Conservation (phyloP, 2,113 vertebrate species). For the Pungitius pungitius region DNA sequence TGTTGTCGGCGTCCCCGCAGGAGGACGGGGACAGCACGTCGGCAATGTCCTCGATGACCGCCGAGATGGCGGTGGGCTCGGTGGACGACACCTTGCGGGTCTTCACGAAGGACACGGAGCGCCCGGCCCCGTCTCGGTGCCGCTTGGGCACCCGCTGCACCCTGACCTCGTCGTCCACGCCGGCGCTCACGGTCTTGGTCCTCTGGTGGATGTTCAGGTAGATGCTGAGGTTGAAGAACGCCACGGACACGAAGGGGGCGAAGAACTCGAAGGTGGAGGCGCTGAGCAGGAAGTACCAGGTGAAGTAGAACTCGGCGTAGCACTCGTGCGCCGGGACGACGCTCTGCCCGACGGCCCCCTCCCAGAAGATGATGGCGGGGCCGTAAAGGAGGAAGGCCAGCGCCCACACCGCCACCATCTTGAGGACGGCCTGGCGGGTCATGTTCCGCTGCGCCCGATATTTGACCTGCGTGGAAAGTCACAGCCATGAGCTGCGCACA, state of each 20-base stretch:
- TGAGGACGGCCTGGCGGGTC: conserved; percentile 76
- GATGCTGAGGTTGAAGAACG: conserved; percentile 89
- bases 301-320: conserved; percentile 82
- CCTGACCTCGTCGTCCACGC: conserved; percentile 39
- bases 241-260: conserved; percentile 84
- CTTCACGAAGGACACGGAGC: conserved; percentile 81
- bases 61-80: conserved; percentile 71
- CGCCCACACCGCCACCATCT: conserved; percentile 87
- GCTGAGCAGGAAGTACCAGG: conserved; percentile 86
- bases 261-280: conserved; percentile 90
- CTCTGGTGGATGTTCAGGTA: conserved; percentile 86
- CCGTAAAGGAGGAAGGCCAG: conserved; percentile 89
- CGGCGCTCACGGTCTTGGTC: conserved; percentile 63
- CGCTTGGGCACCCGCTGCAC: conserved; percentile 46
- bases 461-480: conserved; percentile 79
- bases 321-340: conserved; percentile 81
- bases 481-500: conserved; percentile 2
- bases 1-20: conserved; percentile 58
- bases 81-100: conserved; percentile 80
- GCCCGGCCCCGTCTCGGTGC: conserved; percentile 34
- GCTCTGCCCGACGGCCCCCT: conserved; percentile 66
- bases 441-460: conserved; percentile 84
- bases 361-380: conserved; percentile 87
- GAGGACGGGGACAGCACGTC: conserved; percentile 71
- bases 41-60: conserved; percentile 76